Conservation (phyloP, 2,888 invertebrate genomes). For the Heteromurus nitidus region DNA sequence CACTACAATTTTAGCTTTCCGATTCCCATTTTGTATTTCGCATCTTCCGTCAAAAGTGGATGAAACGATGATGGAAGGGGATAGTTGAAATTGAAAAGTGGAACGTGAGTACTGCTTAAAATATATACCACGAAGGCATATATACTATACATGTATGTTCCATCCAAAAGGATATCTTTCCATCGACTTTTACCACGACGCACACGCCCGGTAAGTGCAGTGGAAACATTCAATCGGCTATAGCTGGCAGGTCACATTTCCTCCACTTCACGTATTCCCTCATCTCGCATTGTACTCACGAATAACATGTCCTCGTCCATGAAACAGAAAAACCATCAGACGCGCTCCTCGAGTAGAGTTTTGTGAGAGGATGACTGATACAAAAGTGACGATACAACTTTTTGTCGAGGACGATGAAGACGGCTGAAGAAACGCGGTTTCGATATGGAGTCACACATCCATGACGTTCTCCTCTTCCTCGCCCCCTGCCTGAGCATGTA, state of each 20-base stretch:
- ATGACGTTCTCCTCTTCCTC: too few relatives aligned
- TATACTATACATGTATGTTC: background rate
- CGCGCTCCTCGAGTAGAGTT: background rate
- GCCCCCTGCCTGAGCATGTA: too few relatives aligned
- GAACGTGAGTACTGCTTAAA: constrained; percentile 52
- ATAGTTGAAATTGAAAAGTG: constrained; percentile 55
- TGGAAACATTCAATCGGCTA: constrained; percentile 42
- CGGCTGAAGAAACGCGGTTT: background rate
- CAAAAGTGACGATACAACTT: background rate
- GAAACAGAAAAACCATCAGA: background rate
- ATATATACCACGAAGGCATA: too few relatives aligned
- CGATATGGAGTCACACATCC: background rate
- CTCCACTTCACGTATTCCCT: constrained; percentile 22
- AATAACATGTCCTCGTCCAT: constrained; percentile 27
- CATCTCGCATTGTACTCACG: constrained; percentile 6
- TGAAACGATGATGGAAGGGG: constrained; percentile 35
- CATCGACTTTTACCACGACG: too few relatives aligned
- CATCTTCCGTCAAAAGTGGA: constrained; percentile 15
- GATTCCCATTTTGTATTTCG: constrained; percentile 21
- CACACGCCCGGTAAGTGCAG: constrained; percentile 40
- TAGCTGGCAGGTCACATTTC: constrained; percentile 39
- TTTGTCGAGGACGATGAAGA: background rate
- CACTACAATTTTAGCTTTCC: too few relatives aligned
- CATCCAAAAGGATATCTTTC: too few relatives aligned
- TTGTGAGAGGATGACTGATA: background rate